phyloP scores from a whole-genome alignment of 2,113 vertebrate genomes.

The Riparia riparia region DNA sequence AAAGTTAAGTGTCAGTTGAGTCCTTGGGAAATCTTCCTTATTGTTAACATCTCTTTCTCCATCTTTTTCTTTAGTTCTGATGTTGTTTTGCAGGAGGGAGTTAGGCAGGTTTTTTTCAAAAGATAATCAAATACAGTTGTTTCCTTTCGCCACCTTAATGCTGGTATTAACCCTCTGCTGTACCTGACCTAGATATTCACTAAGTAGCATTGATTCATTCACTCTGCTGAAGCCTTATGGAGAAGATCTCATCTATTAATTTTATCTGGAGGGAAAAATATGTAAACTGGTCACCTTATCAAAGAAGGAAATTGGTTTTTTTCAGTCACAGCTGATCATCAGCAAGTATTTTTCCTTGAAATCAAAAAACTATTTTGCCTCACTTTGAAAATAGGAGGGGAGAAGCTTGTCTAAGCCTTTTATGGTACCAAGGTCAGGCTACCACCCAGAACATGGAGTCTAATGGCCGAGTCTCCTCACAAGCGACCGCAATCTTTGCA shows the following conservation, averaged over 20 bases:
- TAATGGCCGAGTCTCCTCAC: background rate
- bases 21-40: background rate
- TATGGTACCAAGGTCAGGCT: background rate
- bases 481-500: background rate
- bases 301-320: background rate
- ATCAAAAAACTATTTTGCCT: background rate
- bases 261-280: background rate
- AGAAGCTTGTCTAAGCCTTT: background rate
- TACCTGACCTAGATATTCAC: background rate
- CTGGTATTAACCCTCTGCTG: background rate
- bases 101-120: background rate
- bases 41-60: background rate
- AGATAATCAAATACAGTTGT: background rate
- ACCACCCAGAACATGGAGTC: background rate
- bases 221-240: background rate
- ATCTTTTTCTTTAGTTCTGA: background rate
- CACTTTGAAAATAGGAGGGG: background rate
- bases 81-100: background rate
- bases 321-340: background rate
- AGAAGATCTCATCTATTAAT: background rate
- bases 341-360: background rate
- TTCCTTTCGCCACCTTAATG: background rate
- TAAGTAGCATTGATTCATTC: background rate
- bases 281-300: background rate
- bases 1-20: background rate